Percentiles rank a stretch among this genome's conserved stretches.
Conservation (phyloP, 2,888 invertebrate genomes). For the Torymus texanus region DNA sequence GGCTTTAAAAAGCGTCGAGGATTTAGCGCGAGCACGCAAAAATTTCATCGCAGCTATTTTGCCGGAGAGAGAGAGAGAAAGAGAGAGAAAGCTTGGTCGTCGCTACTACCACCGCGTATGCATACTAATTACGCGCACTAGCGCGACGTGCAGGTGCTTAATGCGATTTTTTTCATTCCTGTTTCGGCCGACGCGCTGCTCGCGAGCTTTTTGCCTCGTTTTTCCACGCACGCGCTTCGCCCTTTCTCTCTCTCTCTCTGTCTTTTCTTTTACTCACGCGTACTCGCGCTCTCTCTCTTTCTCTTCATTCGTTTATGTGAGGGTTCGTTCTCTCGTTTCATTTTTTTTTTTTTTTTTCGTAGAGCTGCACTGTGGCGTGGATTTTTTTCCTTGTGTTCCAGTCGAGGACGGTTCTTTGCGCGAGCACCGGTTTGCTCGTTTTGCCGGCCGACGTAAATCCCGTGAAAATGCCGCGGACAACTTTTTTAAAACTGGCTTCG, state of each 20-base stretch:
- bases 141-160: conserved; percentile 35
- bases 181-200: conserved; percentile 3
- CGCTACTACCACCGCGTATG: conserved; percentile 10
- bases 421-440: neutral
- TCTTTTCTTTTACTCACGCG: conserved; percentile 17
- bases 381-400: conserved; percentile 3
- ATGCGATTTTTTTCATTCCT: conserved; percentile 40
- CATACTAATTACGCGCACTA: conserved; percentile 49
- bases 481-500: conserved; percentile 36
- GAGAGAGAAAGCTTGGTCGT: no score
- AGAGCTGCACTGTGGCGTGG: neutral
- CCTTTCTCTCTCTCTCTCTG: conserved; percentile 9
- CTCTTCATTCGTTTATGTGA: neutral
- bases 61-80: neutral
- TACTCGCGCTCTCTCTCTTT: conserved; percentile 3
- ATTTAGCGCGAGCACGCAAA: conserved; percentile 1
- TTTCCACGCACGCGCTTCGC: neutral
- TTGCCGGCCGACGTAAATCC: conserved; percentile 34
- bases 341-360: neutral
- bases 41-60: conserved; percentile 35
- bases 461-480: conserved; percentile 36
- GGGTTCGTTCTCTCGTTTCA: conserved; percentile 14
- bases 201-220: conserved; percentile 13
- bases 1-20: no score
- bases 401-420: neutral